Base-by-base conservation (phyloP, 1,140 invertebrate genomes). In the Polyergus mexicanus region DNA sequence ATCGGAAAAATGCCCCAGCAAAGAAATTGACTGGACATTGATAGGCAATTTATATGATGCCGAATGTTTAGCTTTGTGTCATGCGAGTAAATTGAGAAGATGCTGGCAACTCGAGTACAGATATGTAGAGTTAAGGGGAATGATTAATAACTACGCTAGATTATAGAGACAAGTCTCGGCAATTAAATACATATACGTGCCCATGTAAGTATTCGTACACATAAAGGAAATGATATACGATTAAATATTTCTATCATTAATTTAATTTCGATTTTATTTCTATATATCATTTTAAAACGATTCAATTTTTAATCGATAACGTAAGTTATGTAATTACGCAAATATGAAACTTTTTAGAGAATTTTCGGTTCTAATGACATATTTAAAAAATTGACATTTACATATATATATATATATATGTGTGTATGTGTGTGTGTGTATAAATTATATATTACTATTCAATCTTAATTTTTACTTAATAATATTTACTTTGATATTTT, bases 131-230 rank as follows among this genome's bases (percentile, higher is more conserved):
- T 58, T 60, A 72, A 71, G 19, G 5, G 22, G 38, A 74, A 10
- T 16, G 1, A 74, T 74, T 74, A 74, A 60, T 74, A 58, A 22
- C 32, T 56, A 72, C 2, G 56, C 10, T 7, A 56, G 11, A 35
- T 38, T 19, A 32, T 19, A 32, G 22, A 25, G 16, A 47, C 0
- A 47, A 47, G 4, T 25, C 16, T 75, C 38, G 13, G 22, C 32
- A 58, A 75, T 74, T 74, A 74, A 56, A 56, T 22, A 11, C 51
- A 74, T 16, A 32, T 58, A 19, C 56, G 19, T n/a, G 13, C 28
- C 28, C 25, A 54, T 35, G 1, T 13, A 54, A 72, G 16, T 56
- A 32, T 32, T 35, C n/a, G 41, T 22, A 47, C 10, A 44, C 22
- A 38, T 1, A 4, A 6, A 58, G 6, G 3, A 16, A 47, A 4